These are phyloP conservation scores for Electrona antarctica DNA, from an alignment of 2,113 vertebrate genomes.

Conservation along the genomic window DNA sequence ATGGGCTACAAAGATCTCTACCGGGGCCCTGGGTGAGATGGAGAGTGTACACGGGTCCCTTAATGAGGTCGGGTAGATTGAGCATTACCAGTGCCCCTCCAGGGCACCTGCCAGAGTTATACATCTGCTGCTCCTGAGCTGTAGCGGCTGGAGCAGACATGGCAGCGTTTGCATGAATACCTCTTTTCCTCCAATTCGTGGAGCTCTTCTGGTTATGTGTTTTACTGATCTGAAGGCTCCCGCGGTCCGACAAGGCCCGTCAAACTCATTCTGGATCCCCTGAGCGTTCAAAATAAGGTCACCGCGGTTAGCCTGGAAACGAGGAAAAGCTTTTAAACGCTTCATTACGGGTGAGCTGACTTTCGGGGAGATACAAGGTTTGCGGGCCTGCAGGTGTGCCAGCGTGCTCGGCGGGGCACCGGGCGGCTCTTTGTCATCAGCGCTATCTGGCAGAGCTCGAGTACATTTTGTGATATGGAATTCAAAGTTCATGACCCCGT, in stretches of 20 bases:
- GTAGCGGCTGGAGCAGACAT: neutral
- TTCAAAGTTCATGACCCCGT: conserved; percentile 45
- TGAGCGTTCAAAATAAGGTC: too few species aligned
- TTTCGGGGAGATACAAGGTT: neutral
- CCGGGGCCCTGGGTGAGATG: conserved; percentile 32
- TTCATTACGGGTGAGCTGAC: neutral
- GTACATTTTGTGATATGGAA: conserved; percentile 26
- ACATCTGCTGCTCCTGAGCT: conserved; percentile 46
- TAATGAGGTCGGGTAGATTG: conserved; percentile 75
- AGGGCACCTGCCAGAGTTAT: conserved; percentile 54
- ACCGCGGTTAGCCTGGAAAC: neutral
- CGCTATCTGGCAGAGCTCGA: neutral
- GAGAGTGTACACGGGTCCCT: conserved; percentile 53
- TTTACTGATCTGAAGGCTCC: conserved; percentile 22
- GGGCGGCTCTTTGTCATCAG: neutral
- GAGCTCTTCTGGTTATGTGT: neutral
- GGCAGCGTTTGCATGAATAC: conserved; percentile 14
- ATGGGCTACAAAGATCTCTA: conserved; percentile 36
- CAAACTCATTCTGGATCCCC: too few species aligned
- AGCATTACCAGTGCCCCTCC: conserved; percentile 60
- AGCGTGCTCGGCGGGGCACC: too few species aligned
- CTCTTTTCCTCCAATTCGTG: conserved; percentile 32
- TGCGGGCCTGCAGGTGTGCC: neutral
- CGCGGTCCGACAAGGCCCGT: too few species aligned
- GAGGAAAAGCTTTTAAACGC: neutral